Evolutionary conservation across 2,797 vertebrate genomes (phyloP).

Genomic region (Heteromormyrus szaboi): DNA sequence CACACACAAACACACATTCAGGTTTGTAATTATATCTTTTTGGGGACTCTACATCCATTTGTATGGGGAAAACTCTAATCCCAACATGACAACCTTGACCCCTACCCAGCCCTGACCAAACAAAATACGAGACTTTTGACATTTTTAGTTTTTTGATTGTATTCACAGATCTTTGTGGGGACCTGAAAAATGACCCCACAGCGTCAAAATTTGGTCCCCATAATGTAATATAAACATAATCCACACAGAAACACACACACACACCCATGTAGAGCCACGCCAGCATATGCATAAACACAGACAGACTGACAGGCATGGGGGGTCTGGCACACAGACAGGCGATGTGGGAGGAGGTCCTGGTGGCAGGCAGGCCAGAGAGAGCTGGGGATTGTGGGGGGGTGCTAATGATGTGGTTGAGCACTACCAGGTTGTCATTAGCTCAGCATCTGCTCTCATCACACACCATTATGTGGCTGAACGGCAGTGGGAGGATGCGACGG

Average conservation of each 20-base stretch:
- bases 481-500: conserved; percentile 61
- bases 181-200: background rate
- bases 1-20: background rate
- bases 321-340: conserved; percentile 34
- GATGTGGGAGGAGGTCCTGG: conserved; percentile 19
- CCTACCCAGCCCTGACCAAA: background rate
- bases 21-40: background rate
- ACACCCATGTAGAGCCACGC: background rate
- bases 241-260: background rate
- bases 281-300: conserved; percentile 13
- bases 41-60: background rate
- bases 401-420: conserved; percentile 71
- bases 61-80: background rate
- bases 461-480: conserved; percentile 70
- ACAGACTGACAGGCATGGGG: conserved; percentile 28
- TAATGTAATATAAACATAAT: background rate
- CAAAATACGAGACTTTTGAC: background rate
- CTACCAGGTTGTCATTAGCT: conserved; percentile 81
- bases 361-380: conserved; percentile 14
- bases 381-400: conserved; percentile 33
- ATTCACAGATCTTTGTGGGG: background rate
- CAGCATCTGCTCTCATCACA: conserved; percentile 81
- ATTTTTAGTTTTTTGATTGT: background rate
- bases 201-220: background rate
- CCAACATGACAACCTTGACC: background rate